Base-by-base conservation (phyloP, 1,140 invertebrate genomes). In the Cataglyphis hispanica region DNA sequence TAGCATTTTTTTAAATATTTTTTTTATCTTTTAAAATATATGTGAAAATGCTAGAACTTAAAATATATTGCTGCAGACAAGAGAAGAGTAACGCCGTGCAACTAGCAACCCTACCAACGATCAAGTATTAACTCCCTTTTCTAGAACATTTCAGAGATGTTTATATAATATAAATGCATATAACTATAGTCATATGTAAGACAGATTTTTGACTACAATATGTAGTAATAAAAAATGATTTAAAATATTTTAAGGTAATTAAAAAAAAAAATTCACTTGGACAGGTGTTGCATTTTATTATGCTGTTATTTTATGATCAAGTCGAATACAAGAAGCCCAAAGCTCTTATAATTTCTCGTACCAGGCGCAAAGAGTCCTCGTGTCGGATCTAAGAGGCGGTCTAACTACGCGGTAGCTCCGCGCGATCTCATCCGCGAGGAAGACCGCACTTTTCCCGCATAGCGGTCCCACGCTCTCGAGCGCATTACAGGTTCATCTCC, bases 401-500 rank as follows among this genome's bases (percentile, higher is more conserved):
- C 64, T 66, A 69, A 46, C 1, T 31, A 34, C 13, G 67, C 67
- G 40, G 78, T 83, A 83, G 78, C 40, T 69, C 50, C 27, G 63
- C 67, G 67, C 56, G 67, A 83, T 83, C 31, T 81, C 56, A 74
- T 74, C 67, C 78, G 67, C 78, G 78, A 83, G 40, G 78, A 76
- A 53, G 81, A 77, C 58, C 31, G 50, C 43, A 85, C 46, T 78
- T 64, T 78, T 85, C 63, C 50, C 80, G 86, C 76, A 78, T 85
- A 74, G 74, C 81, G 84, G 86, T 92, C 91, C 90, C 91, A 92
- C 91, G 91, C 91, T 92, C 90, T 81, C 66, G 56, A 66, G 81
- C 86, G 86, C 89, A 87, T 92, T 90, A 90, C 86, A 89, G 86
- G 91, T 91, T 92, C 91, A 88, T 90, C 85, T 86, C 87, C 88